phyloP scores from a whole-genome alignment of 2,797 vertebrate species.

The Myripristis murdjan region DNA sequence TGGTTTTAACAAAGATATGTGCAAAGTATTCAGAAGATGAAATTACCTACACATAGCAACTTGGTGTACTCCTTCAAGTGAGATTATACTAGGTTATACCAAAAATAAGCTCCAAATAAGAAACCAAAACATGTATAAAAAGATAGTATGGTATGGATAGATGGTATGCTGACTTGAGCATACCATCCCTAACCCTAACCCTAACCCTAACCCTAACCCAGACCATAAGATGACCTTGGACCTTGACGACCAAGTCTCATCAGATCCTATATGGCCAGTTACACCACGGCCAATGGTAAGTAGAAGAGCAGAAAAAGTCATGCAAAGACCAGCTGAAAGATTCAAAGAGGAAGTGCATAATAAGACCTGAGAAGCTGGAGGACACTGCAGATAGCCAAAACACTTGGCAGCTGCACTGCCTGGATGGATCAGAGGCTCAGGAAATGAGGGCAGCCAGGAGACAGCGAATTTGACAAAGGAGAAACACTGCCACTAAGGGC shows the following conservation, averaged over 20 bases:
- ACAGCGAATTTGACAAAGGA: constrained; percentile 16
- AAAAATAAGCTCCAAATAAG: too few species aligned
- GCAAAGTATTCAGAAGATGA: too few species aligned
- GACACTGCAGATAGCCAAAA: constrained; percentile 42
- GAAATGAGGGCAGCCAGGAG: neutral
- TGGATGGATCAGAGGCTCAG: constrained; percentile 31
- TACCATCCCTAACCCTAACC: too few species aligned
- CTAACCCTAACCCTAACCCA: too few species aligned
- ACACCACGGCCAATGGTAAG: neutral
- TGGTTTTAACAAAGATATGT: too few species aligned
- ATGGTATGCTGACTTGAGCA: neutral
- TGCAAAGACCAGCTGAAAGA: constrained; percentile 11
- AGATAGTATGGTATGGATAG: too few species aligned
- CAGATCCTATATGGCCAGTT: neutral
- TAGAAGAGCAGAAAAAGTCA: neutral
- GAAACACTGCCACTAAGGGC: neutral
- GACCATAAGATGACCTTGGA: neutral
- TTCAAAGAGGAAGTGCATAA: constrained; percentile 30
- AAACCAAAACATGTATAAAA: too few species aligned
- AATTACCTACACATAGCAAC: too few species aligned
- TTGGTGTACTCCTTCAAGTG: too few species aligned
- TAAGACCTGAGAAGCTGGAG: constrained; percentile 43
- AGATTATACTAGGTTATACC: too few species aligned
- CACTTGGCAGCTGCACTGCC: constrained; percentile 19
- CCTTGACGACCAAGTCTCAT: too few species aligned